A percentile compares a stretch with the other conserved stretches of the same genome.
Conservation (phyloP, 2,113 vertebrate genomes). For the Vidua macroura region DNA sequence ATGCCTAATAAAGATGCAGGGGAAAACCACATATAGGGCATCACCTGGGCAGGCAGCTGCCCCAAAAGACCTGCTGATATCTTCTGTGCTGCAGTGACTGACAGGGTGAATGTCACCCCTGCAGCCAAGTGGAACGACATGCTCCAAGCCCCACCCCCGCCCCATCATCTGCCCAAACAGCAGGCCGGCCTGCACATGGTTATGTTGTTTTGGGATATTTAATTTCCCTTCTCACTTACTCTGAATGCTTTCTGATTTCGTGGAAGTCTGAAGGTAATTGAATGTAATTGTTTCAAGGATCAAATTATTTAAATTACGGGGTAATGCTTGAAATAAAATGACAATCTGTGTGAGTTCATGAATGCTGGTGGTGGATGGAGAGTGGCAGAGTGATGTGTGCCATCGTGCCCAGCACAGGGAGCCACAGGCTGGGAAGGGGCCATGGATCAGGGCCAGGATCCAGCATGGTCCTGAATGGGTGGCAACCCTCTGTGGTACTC, state of each 20-base stretch:
- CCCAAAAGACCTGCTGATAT: neutral
- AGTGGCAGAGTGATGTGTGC: rapidly evolving
- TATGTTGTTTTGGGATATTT: neutral
- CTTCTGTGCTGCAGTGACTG: neutral
- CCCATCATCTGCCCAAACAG: neutral
- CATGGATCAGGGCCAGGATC: neutral
- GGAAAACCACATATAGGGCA: neutral
- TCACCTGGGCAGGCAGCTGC: neutral
- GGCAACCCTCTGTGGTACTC: neutral
- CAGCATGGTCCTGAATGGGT: rapidly evolving
- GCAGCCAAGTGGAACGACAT: neutral
- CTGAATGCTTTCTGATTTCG: slow-evolving; percentile 22
- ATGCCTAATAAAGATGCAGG: neutral
- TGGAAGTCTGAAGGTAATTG: slow-evolving; percentile 39
- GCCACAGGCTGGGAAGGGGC: rapidly evolving
- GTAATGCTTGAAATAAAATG: neutral
- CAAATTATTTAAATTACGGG: slow-evolving; percentile 39
- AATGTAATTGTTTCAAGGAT: slow-evolving; percentile 55
- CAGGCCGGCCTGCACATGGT: neutral
- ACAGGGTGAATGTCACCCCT: neutral
- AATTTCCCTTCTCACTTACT: slow-evolving; percentile 6
- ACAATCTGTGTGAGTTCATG: neutral
- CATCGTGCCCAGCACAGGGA: rapidly evolving
- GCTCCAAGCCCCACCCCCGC: neutral
- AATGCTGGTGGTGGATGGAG: neutral